A percentile compares a stretch with the other conserved stretches of the same genome.
Evolutionary conservation across 2,797 vertebrate species (phyloP).

Genomic region (Falco naumanni): DNA sequence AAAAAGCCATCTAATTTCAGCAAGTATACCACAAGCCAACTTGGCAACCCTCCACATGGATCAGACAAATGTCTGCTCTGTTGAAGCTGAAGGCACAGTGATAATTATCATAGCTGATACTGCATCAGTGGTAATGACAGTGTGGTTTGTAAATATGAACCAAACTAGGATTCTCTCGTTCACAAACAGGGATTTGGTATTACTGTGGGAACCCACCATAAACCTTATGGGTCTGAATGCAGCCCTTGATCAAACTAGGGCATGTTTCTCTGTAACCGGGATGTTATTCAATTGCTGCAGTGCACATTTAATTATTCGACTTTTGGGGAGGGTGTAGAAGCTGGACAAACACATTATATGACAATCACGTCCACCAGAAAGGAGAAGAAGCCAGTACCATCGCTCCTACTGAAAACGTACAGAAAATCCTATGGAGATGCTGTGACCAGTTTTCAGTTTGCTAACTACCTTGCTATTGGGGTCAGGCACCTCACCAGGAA

Average conservation of each 20-base stretch:
- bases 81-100: constrained; percentile 82
- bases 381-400: not conserved
- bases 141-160: constrained; percentile 89
- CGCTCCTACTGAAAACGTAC: not conserved
- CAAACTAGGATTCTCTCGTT: constrained; percentile 81
- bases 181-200: constrained; percentile 81
- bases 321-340: not conserved
- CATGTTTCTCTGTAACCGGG: constrained; percentile 56
- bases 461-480: not conserved
- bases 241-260: constrained; percentile 63
- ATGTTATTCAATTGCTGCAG: constrained; percentile 54
- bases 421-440: not conserved
- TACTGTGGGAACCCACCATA: constrained; percentile 80
- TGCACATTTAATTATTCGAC: not conserved
- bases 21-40: constrained; percentile 79
- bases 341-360: not conserved
- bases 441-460: not conserved
- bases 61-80: constrained; percentile 84
- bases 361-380: not conserved
- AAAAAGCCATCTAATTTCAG: constrained; percentile 83
- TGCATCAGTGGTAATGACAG: constrained; percentile 82
- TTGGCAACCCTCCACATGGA: constrained; percentile 83
- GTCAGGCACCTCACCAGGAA: not conserved
- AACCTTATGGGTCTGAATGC: constrained; percentile 58
- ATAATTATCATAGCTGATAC: constrained; percentile 83